Conservation (phyloP, 2,113 vertebrate species). For the Theristicus caerulescens region DNA sequence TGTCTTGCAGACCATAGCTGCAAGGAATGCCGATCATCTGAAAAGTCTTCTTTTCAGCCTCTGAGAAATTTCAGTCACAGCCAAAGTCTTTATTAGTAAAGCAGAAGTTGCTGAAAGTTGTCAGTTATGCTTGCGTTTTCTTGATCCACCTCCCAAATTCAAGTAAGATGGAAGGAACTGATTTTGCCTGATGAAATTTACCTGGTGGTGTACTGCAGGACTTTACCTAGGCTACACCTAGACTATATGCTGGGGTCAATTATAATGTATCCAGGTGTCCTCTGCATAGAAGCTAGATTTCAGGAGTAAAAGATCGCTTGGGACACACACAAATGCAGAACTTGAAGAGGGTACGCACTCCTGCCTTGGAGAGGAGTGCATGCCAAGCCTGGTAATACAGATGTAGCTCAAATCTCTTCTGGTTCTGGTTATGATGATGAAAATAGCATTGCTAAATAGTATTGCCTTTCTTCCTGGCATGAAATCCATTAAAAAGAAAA, state of each 20-base stretch:
- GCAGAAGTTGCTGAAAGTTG: background rate
- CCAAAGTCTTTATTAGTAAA: background rate
- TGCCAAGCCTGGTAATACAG: background rate
- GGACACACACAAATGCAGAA: background rate
- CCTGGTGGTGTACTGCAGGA: background rate
- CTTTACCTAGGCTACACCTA: background rate
- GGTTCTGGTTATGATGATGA: background rate
- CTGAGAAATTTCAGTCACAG: background rate
- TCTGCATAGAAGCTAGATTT: background rate
- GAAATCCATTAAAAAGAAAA: background rate
- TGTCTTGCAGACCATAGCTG: background rate
- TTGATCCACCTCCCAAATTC: background rate
- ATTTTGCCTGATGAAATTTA: background rate
- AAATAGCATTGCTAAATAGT: background rate
- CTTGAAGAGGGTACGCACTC: background rate
- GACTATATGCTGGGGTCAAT: background rate
- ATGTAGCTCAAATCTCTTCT: background rate
- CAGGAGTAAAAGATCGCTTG: background rate
- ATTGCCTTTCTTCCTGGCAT: background rate
- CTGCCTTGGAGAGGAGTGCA: background rate
- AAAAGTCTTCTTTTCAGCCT: background rate
- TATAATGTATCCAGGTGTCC: background rate
- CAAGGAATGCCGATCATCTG: background rate
- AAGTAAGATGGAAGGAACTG: background rate
- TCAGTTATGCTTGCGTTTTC: background rate